Evolutionary conservation across 2,888 invertebrate genomes (phyloP).

Genomic region (Spatulosminthurus flaviceps): DNA sequence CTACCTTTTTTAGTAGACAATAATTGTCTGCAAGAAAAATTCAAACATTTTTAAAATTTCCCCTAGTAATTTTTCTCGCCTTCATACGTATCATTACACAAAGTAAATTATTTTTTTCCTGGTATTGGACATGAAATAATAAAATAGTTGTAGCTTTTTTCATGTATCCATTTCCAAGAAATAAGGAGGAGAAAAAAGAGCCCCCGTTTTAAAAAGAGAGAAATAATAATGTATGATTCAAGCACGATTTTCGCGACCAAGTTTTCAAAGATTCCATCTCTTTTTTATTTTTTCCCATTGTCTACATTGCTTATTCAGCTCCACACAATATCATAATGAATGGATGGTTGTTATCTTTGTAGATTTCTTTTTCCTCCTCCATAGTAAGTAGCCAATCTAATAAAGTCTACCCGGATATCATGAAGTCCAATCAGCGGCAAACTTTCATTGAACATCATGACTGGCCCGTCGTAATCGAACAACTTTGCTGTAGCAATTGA

Average conservation of each 20-base stretch:
- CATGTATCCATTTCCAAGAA: no score
- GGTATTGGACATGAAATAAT: no score
- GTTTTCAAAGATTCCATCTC: slow-evolving; percentile 22
- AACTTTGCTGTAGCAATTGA: slow-evolving; percentile 5
- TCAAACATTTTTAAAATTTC: no score
- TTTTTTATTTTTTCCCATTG: slow-evolving; percentile 19
- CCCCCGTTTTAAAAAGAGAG: no score
- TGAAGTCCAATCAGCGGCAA: slow-evolving; percentile 53
- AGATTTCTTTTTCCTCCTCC: background rate
- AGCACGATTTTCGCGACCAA: slow-evolving; percentile 1
- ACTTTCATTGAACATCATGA: slow-evolving; percentile 48
- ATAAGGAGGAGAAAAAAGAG: no score
- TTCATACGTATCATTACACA: no score
- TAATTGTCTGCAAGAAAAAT: no score
- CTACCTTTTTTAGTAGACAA: no score
- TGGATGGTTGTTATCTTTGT: background rate
- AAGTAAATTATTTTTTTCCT: no score
- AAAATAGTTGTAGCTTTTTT: no score
- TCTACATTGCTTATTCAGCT: slow-evolving; percentile 14
- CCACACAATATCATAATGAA: slow-evolving; percentile 13
- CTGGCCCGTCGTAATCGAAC: slow-evolving; percentile 45
- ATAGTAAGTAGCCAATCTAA: slow-evolving; percentile 49
- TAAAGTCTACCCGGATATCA: slow-evolving; percentile 54
- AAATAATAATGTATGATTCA: no score
- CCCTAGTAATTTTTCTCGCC: no score